phyloP scores from a whole-genome alignment of 2,888 invertebrate genomes.

The Epistrophella euchroma region DNA sequence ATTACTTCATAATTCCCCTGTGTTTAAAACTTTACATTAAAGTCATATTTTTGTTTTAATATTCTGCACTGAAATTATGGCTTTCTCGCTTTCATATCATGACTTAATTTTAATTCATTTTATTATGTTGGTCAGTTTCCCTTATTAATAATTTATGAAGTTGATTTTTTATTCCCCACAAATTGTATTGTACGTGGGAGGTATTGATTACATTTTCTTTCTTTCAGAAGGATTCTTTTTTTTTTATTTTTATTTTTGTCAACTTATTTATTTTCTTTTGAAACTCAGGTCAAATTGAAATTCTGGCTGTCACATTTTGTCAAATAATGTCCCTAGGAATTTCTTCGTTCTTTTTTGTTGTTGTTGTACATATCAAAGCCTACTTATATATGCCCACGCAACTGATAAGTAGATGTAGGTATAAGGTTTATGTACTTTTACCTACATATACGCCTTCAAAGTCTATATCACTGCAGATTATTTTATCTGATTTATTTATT shows the following conservation, averaged over 20 bases:
- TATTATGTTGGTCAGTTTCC: neutral
- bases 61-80: neutral
- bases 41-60: neutral
- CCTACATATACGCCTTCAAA: neutral
- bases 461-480: constrained; percentile 13
- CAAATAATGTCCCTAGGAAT: neutral
- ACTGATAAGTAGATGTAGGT: neutral
- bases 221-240: neutral
- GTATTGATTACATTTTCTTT: constrained; percentile 10
- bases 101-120: constrained; percentile 11
- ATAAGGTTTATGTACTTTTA: constrained; percentile 1
- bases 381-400: constrained; percentile 10
- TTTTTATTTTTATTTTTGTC: neutral
- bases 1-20: neutral
- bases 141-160: constrained; percentile 9
- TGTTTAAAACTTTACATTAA: neutral
- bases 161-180: neutral
- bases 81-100: neutral
- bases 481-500: constrained; percentile 22
- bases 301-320: constrained; percentile 8
- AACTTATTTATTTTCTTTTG: neutral
- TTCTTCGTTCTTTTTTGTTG: neutral
- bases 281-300: constrained; percentile 12
- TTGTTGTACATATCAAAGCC: neutral
- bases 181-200: neutral